These are phyloP conservation scores for Ruditapes philippinarum DNA, from an alignment of 1,140 invertebrate genomes.

Conservation along the genomic window DNA sequence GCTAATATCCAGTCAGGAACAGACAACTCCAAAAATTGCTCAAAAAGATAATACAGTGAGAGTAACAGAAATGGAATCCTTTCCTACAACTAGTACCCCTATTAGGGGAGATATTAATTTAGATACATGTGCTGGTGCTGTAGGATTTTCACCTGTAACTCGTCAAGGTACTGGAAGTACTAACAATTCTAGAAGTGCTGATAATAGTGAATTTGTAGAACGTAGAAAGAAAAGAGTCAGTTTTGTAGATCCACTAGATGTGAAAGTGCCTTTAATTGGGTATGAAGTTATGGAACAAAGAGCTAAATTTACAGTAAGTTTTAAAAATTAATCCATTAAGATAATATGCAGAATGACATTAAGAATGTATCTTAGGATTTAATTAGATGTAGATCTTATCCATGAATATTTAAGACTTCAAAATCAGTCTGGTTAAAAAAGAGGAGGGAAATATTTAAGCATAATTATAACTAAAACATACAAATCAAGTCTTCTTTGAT, in stretches of 20 bases:
- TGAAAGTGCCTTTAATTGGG: constrained; percentile 74
- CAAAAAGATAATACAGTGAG: neutral
- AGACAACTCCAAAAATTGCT: neutral
- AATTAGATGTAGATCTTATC: too few species aligned
- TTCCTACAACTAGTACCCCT: constrained; percentile 55
- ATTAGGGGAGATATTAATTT: constrained; percentile 5
- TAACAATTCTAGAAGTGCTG: neutral
- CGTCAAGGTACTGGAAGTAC: constrained; percentile 28
- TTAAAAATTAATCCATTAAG: too few species aligned
- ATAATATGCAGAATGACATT: too few species aligned
- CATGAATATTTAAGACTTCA: too few species aligned
- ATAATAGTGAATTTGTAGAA: neutral
- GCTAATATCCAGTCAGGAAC: neutral
- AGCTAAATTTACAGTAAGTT: constrained; percentile 78
- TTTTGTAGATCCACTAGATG: constrained; percentile 62
- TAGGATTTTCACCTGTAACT: constrained; percentile 31
- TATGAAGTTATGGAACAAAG: constrained; percentile 78
- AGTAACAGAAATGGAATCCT: neutral
- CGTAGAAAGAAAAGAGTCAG: constrained; percentile 35
- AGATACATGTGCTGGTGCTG: neutral
- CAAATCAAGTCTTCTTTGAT: too few species aligned
- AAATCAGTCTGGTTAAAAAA: too few species aligned
- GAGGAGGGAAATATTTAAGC: too few species aligned
- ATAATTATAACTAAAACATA: too few species aligned
- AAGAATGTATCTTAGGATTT: too few species aligned